Evolutionary conservation across 2,113 vertebrate species (phyloP).

Genomic region (Cichladusa arquata): DNA sequence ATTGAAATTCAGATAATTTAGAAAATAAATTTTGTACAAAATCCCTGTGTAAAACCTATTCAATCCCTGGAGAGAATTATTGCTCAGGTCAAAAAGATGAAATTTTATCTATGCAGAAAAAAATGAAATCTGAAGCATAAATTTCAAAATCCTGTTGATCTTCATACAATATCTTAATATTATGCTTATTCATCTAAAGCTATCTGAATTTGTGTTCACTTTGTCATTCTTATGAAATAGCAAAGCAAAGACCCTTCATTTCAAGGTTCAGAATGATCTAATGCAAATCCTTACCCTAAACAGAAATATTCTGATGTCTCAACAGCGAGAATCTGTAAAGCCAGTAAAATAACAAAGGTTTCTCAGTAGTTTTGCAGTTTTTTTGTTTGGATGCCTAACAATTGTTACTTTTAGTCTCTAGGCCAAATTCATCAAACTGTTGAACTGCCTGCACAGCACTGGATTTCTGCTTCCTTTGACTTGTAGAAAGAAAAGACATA

Average conservation of each 20-base stretch:
- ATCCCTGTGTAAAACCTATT: neutral
- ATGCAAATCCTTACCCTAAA: neutral
- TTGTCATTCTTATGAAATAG: neutral
- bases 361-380: neutral
- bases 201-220: neutral
- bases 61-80: neutral
- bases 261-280: neutral
- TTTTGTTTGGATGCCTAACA: neutral
- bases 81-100: neutral
- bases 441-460: neutral
- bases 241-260: neutral
- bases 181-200: neutral
- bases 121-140: accelerated
- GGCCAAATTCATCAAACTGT: neutral
- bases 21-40: neutral
- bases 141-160: neutral
- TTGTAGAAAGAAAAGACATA: neutral
- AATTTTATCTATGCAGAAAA: neutral
- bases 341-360: neutral
- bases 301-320: neutral
- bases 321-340: neutral
- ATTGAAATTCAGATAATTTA: neutral
- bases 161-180: neutral
- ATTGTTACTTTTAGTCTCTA: neutral
- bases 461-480: neutral